A percentile compares a stretch with the other conserved stretches of the same genome.
Evolutionary conservation across 2,888 invertebrate species (phyloP).

Genomic region (Chydorus sphaericus): DNA sequence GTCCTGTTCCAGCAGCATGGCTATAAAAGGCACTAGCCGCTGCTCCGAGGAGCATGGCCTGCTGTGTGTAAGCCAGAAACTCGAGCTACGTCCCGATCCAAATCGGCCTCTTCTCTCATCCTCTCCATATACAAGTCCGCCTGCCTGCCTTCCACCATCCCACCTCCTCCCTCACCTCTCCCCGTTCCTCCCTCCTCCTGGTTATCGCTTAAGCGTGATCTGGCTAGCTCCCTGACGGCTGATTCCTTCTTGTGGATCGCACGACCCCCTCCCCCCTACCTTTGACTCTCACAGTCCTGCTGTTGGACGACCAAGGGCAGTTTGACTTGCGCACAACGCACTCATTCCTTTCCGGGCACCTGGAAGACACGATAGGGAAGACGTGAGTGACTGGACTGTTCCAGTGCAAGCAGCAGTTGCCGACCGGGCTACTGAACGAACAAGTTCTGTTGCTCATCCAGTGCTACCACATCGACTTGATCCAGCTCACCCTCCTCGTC

Average conservation of each 20-base stretch:
- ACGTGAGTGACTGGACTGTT: too few species aligned
- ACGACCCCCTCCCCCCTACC: neutral
- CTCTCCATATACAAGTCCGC: too few species aligned
- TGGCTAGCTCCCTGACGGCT: too few species aligned
- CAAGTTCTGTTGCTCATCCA: neutral
- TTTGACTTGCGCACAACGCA: neutral
- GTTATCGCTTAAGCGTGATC: too few species aligned
- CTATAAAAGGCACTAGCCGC: neutral
- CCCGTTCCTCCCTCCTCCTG: too few species aligned
- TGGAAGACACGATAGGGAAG: too few species aligned
- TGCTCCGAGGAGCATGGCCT: neutral
- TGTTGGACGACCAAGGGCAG: neutral
- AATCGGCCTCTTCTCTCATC: neutral
- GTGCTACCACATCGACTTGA: neutral
- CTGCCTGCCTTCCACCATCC: too few species aligned
- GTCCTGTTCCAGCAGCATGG: neutral
- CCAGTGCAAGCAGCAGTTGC: neutral
- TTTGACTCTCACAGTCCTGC: too few species aligned
- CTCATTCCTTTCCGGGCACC: neutral
- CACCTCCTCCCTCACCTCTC: too few species aligned
- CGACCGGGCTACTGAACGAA: neutral
- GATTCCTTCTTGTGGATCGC: neutral
- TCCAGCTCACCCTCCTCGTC: neutral
- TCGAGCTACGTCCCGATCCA: conserved; percentile 4
- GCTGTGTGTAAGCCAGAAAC: neutral